Conservation (phyloP, 1,140 invertebrate genomes). For the Neotoxoptera formosana region DNA sequence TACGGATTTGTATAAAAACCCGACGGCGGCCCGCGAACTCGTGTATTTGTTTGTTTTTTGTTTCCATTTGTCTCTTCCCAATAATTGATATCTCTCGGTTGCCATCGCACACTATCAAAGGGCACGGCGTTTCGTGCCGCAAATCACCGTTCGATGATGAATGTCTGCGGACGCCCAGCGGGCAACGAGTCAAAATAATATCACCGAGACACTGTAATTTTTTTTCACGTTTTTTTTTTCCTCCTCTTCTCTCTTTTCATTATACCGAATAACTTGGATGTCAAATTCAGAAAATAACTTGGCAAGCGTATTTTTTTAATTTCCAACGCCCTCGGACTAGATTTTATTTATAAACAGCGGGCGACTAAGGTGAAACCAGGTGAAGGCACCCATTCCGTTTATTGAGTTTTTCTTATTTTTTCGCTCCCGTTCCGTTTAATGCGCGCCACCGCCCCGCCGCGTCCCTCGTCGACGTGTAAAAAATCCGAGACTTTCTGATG, state of each 20-base stretch:
- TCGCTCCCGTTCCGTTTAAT: neutral
- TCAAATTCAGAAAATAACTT: constrained; percentile 58
- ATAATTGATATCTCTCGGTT: constrained; percentile 25
- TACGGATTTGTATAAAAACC: neutral
- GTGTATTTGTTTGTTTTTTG: neutral
- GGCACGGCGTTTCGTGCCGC: neutral
- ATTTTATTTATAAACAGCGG: constrained; percentile 58
- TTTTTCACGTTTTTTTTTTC: constrained; percentile 19
- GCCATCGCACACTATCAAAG: neutral
- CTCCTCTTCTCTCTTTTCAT: constrained; percentile 45
- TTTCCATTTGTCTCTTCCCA: neutral
- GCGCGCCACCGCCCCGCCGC: neutral
- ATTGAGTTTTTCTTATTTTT: neutral
- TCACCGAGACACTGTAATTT: constrained; percentile 42
- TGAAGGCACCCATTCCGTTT: constrained; percentile 25
- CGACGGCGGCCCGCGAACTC: neutral
- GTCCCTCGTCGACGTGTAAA: too few relatives aligned
- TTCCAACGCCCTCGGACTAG: constrained; percentile 55
- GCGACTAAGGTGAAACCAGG: constrained; percentile 54
- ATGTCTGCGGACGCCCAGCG: constrained; percentile 41
- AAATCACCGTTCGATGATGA: constrained; percentile 39
- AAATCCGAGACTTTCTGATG: constrained; percentile 37
- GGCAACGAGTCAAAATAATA: constrained; percentile 56
- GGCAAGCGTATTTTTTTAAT: constrained; percentile 56
- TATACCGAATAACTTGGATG: constrained; percentile 54